Evolutionary conservation across 2,113 vertebrate species (phyloP).

Genomic region (Cathartes aura): DNA sequence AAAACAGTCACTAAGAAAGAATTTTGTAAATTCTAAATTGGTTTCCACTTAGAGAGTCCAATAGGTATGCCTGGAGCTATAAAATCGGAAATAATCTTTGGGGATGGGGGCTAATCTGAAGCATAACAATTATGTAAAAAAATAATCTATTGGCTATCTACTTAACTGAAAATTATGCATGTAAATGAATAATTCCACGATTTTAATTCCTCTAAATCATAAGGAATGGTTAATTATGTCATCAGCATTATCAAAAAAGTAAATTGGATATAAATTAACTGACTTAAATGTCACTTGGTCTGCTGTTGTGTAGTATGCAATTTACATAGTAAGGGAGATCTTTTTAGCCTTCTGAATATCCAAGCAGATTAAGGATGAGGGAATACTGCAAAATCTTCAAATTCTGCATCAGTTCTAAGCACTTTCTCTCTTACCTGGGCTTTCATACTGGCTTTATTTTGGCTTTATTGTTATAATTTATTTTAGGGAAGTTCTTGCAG

Average conservation of each 20-base stretch:
- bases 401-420: not conserved
- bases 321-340: not conserved
- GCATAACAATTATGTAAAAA: not conserved
- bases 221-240: conserved; percentile 29
- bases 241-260: conserved; percentile 30
- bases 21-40: not conserved
- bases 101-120: not conserved
- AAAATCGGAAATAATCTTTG: not conserved
- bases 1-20: not conserved
- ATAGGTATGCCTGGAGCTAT: not conserved
- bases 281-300: conserved; percentile 14
- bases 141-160: not conserved
- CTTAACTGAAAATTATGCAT: not conserved
- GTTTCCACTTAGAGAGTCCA: not conserved
- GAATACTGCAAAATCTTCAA: not conserved
- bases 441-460: not conserved
- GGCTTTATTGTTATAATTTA: not conserved
- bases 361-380: not conserved
- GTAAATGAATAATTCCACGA: not conserved
- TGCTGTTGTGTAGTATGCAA: not conserved
- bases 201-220: conserved; percentile 18
- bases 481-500: not conserved
- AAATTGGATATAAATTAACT: conserved; percentile 28
- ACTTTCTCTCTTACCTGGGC: not conserved
- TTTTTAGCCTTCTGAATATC: not conserved